Percentiles rank a stretch among this genome's conserved stretches.
These are phyloP conservation scores for Anguilla pacifica DNA, from an alignment of 2,797 vertebrate genomes.

Conservation along the genomic window DNA sequence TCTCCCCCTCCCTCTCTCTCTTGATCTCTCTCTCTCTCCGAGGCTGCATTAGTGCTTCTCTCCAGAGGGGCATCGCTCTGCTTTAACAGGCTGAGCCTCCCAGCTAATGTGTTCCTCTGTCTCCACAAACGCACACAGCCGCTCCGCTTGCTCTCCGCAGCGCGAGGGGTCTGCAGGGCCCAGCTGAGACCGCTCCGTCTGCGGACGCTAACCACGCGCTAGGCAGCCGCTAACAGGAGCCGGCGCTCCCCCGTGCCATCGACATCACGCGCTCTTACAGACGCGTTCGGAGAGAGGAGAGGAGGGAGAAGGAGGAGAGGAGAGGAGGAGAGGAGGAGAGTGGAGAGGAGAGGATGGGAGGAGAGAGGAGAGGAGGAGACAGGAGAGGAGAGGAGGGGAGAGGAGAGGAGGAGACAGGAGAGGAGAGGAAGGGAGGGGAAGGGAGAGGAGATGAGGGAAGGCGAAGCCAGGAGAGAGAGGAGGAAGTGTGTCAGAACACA, in stretches of 20 bases:
- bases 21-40: constrained; percentile 16
- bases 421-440: too few species aligned
- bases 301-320: background rate
- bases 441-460: background rate
- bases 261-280: background rate
- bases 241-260: background rate
- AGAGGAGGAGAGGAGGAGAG: background rate
- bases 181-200: background rate
- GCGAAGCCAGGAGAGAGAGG: background rate
- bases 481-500: background rate
- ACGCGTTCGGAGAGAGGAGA: background rate
- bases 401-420: background rate
- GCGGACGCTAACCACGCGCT: background rate
- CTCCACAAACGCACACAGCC: background rate
- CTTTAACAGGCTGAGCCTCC: constrained; percentile 8
- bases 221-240: background rate
- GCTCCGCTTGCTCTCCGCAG: background rate
- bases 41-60: constrained; percentile 17
- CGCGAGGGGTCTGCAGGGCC: background rate
- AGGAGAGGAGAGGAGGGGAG: background rate
- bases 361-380: background rate
- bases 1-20: constrained; percentile 31
- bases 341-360: background rate
- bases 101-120: constrained; percentile 2
- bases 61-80: constrained; percentile 23